Conservation (phyloP, 2,888 invertebrate species). For the Pyrrhia umbra region DNA sequence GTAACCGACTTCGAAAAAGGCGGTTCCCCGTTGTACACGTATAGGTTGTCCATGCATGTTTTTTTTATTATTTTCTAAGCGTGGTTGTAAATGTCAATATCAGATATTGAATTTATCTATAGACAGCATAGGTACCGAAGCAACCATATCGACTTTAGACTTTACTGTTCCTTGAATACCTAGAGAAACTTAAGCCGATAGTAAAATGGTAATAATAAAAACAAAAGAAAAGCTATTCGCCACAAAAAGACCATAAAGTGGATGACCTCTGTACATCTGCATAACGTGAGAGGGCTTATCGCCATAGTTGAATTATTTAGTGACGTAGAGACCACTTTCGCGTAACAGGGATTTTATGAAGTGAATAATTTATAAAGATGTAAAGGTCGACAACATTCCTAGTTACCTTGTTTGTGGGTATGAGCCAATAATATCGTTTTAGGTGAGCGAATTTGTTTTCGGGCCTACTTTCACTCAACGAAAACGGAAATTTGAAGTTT, state of each 20-base stretch:
- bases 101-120: no score
- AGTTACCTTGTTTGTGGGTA: constrained; percentile 27
- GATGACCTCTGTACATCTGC: constrained; percentile 42
- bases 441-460: constrained; percentile 12
- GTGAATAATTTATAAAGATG: constrained; percentile 51
- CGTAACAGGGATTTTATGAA: constrained; percentile 50
- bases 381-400: constrained; percentile 41
- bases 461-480: no score
- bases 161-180: background rate
- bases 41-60: no score
- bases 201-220: constrained; percentile 17
- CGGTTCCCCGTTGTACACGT: no score
- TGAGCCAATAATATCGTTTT: constrained; percentile 47
- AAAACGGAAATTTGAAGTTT: no score
- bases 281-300: constrained; percentile 48
- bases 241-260: constrained; percentile 21
- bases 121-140: no score
- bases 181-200: background rate
- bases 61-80: background rate
- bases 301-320: constrained; percentile 57
- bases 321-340: constrained; percentile 38
- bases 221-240: constrained; percentile 12
- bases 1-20: no score
- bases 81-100: background rate
- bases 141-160: background rate